Evolutionary conservation across 2,888 invertebrate genomes (phyloP), one percentile per base, ranked within the genome.

Genomic region (Chymomyza procnemis): DNA sequence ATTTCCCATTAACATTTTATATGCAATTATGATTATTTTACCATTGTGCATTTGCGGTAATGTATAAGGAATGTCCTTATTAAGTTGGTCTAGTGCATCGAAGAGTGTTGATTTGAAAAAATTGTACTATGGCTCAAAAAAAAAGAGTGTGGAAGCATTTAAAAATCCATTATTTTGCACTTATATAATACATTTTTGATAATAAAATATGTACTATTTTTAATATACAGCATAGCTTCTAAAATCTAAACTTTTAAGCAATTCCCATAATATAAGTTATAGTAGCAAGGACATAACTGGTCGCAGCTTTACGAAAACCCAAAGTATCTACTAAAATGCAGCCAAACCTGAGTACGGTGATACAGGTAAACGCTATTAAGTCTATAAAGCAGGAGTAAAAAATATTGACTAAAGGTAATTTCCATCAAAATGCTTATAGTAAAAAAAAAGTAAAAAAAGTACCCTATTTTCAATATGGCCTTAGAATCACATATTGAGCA

Each of bases 21-120:
- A 84, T 84, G 83, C 83, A 84, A 84, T 84, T 84, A 84, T 84
- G 83, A 84, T 84, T 84, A 84, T 84, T 84, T 87, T 84, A 85
- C 83, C 83, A 87, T 87, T 87, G 83, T 85, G 83, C 86, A 84
- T 84, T 84, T 85, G 86, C 73, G 84, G 84, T 87, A 84, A 84
- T 84, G 87, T 87, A 79, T 75, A 75, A 87, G 87, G 83, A 86
- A 81, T 75, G 66, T 78, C 71, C 85, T 72, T 67, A 9, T 65
- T 59, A 74, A 73, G 70, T 73, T 70, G 77, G 46, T 70, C 69
- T 66, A 67, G 30, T 26, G n/a, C 56, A 3, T 26, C n/a, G 30
- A 16, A 34, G 30, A 14, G 14, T 56, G 30, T 12, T 16, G 14
- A 34, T 34, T 26, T 4, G 16, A 14, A 54, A 54, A 21, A 41